Conservation (phyloP, 2,797 vertebrate species). For the Dendrocincla tyrannina region DNA sequence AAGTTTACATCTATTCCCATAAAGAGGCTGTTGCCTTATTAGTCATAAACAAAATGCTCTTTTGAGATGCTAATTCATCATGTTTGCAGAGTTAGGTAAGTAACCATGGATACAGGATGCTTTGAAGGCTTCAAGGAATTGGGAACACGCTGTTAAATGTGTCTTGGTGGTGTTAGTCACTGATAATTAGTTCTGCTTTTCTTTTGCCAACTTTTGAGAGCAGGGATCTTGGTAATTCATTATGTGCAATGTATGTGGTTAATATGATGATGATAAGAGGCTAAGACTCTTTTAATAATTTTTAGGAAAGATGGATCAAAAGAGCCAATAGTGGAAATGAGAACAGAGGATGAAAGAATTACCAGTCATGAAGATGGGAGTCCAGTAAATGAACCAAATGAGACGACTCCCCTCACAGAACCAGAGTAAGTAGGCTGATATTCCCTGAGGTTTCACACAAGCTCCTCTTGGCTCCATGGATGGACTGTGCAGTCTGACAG, state of each 20-base stretch:
- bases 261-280: background rate
- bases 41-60: slow-evolving; percentile 36
- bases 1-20: background rate
- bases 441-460: background rate
- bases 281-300: slow-evolving; percentile 38
- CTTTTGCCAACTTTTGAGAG: background rate
- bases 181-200: slow-evolving; percentile 41
- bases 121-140: slow-evolving; percentile 48
- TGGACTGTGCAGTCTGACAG: fast-evolving
- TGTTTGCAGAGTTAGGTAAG: background rate
- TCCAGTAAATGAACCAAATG: slow-evolving; percentile 86
- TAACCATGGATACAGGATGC: slow-evolving; percentile 20
- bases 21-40: background rate
- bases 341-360: slow-evolving; percentile 85
- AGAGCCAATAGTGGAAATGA: slow-evolving; percentile 88
- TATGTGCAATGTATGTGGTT: background rate
- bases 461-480: background rate
- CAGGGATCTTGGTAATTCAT: background rate
- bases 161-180: slow-evolving; percentile 5
- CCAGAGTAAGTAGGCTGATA: slow-evolving; percentile 80
- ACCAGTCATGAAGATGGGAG: slow-evolving; percentile 85
- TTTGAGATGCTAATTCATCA: slow-evolving; percentile 32
- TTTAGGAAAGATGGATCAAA: slow-evolving; percentile 87
- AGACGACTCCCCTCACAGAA: slow-evolving; percentile 88
- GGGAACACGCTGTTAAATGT: background rate